Conservation (phyloP, 2,113 vertebrate genomes). For the Spilogale gracilis region DNA sequence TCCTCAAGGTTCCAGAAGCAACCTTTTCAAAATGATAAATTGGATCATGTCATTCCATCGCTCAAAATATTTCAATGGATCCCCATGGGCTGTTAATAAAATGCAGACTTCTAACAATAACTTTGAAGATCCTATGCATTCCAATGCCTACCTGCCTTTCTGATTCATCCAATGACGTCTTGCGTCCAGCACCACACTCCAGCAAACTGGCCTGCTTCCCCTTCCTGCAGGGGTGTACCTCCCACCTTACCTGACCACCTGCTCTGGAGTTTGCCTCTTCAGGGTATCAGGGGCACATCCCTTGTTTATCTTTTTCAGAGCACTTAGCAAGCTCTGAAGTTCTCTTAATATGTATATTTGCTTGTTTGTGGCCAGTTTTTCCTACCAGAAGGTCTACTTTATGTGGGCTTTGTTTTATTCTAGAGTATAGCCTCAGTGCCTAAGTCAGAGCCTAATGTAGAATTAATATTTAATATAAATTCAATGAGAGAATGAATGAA, state of each 20-base stretch:
- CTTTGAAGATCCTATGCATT: not conserved
- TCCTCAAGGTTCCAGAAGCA: not conserved
- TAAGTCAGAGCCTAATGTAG: not conserved
- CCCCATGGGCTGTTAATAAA: not conserved
- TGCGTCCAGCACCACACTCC: fast-evolving
- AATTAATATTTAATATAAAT: not conserved
- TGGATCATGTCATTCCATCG: not conserved
- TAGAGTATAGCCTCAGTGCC: no score
- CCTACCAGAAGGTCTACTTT: not conserved
- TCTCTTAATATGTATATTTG: not conserved
- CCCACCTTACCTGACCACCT: not conserved
- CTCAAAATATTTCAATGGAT: not conserved
- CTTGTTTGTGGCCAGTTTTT: not conserved
- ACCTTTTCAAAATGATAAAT: not conserved
- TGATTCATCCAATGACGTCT: not conserved
- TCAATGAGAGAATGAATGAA: not conserved
- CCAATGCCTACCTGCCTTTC: not conserved
- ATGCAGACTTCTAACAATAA: not conserved
- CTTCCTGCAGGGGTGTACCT: fast-evolving
- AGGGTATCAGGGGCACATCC: not conserved
- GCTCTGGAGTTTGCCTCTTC: not conserved
- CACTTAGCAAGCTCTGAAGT: not conserved
- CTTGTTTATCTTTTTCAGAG: not conserved
- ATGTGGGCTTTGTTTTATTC: not conserved
- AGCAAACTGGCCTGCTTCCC: not conserved